These are phyloP conservation scores for Neosilurus hyrtlii DNA, from an alignment of 2,797 vertebrate species.

Conservation along the genomic window DNA sequence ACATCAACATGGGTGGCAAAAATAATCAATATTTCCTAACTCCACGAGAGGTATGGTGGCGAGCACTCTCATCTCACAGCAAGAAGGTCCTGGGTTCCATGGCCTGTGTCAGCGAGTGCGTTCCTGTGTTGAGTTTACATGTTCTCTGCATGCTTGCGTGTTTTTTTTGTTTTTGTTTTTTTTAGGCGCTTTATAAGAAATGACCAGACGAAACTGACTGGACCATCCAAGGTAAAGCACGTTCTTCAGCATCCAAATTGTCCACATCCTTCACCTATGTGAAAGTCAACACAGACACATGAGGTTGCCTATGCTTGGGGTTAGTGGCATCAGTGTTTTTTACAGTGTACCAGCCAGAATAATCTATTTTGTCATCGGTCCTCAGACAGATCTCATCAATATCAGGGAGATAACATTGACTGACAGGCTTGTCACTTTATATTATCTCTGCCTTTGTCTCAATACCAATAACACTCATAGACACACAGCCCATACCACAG, in stretches of 20 bases:
- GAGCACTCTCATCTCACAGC: no score
- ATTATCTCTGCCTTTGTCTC: constrained; percentile 18
- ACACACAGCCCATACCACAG: neutral
- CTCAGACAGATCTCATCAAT: neutral
- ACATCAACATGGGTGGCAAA: no score
- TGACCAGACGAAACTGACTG: neutral
- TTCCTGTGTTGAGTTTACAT: no score
- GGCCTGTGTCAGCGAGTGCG: no score
- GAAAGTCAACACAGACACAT: neutral
- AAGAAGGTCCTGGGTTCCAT: no score
- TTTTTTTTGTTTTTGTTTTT: no score
- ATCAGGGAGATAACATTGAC: neutral
- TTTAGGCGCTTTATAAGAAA: neutral
- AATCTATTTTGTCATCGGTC: neutral
- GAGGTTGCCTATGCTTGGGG: neutral
- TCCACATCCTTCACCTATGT: neutral
- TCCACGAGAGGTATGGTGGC: no score
- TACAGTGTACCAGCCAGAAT: neutral
- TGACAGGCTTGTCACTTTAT: neutral
- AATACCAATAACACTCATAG: neutral
- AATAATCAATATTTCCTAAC: no score
- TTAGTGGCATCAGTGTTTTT: neutral
- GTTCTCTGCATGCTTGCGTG: no score
- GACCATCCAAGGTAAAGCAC: neutral
- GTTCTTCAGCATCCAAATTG: neutral